Evolutionary conservation across 2,888 invertebrate species (phyloP), one percentile per base, ranked within the genome.

Genomic region (Lottia gigantea): DNA sequence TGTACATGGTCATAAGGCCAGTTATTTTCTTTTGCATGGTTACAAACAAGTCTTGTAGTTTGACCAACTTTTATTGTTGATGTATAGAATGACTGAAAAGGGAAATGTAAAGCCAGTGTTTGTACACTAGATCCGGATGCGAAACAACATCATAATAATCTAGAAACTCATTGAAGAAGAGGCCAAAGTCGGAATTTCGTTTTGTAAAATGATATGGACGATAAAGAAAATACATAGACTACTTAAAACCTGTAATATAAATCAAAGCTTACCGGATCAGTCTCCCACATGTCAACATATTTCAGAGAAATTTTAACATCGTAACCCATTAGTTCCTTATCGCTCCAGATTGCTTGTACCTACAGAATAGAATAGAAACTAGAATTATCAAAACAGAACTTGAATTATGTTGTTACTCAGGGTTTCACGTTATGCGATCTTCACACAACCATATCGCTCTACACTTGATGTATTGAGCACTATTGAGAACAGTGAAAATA

Each of bases 1-100:
- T 55, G 55, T 23, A 55, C 23, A 55, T 55, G 55, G 23, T 55
- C 55, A 23, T 55, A 55, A 14, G 55, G 12, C 55, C 55, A 55
- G 12, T 55, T 23, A 55, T 55, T 16, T 14, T 55, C 55, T 14
- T 16, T 55, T 6, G 23, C 23, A 55, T 55, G 23, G 14, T 55
- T 19, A 23, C 55, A 55, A 8, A 55, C 55, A 19, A 55, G 55
- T 55, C 55, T 55, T 14, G 55, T 55, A 55, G 55, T 55, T 12
- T 7, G 19, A 19, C 19, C 55, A 0, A 55, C 19, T 8, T 55
- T 6, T 23, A 11, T 1, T 55, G 55, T 55, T 12, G 55, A 55
- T 23, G 55, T 55, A 23, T 55, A 55, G 11, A 11, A 55, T 55
- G 55, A 14, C 55, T 55, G 15, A 11, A 55, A 12, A 0, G n/a